Evolutionary conservation across 2,113 vertebrate genomes (phyloP).

Genomic region (Aegithalos caudatus): DNA sequence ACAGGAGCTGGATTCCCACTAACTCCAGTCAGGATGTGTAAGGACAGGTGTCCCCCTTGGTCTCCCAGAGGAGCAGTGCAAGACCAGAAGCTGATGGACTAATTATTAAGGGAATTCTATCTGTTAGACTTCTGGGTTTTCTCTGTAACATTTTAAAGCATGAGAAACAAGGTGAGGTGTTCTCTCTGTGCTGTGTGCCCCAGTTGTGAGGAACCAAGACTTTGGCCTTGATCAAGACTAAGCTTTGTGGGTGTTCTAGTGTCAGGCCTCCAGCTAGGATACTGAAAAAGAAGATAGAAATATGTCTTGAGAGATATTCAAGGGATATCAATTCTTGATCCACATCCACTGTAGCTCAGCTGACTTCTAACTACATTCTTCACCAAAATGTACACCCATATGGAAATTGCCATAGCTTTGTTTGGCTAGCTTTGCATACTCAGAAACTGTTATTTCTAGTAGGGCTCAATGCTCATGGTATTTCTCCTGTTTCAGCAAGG

Average conservation of each 20-base stretch:
- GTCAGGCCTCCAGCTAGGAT: background rate
- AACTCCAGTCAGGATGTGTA: background rate
- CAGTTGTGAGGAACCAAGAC: background rate
- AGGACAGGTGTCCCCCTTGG: background rate
- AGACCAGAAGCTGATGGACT: background rate
- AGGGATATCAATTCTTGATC: background rate
- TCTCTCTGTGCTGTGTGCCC: background rate
- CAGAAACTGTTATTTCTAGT: background rate
- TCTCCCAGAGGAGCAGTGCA: rapidly evolving
- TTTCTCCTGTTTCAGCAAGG: background rate
- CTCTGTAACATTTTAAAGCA: background rate
- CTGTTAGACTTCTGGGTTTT: background rate
- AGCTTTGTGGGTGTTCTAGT: background rate
- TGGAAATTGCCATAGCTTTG: background rate
- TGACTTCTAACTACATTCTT: background rate
- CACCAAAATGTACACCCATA: background rate
- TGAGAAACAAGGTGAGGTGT: background rate
- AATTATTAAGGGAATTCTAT: background rate
- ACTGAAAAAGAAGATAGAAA: background rate
- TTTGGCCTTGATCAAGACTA: background rate
- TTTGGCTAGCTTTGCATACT: background rate
- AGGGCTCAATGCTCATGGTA: background rate
- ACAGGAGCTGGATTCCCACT: background rate
- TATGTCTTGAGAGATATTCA: background rate
- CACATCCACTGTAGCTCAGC: background rate